A percentile compares a stretch with the other conserved stretches of the same genome.
Evolutionary conservation across 2,113 vertebrate species (phyloP).

Genomic region (Microcebus ravelobensis): DNA sequence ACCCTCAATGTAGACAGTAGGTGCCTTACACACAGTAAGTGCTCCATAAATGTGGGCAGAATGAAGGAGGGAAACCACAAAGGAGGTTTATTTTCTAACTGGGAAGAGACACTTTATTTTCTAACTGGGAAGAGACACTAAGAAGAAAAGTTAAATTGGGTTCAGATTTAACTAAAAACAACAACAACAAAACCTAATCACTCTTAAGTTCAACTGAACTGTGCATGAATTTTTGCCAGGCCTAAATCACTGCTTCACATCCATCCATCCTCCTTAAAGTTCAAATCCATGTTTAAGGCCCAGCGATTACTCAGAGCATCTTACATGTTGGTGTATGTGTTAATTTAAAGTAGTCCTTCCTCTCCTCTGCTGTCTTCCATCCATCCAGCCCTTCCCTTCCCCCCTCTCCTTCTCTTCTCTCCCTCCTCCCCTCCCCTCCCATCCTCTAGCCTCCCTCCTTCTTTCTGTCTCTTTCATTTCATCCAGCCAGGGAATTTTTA

Average conservation of each 20-base stretch:
- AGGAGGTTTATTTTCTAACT: background rate
- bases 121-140: background rate
- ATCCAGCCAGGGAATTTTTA: background rate
- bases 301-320: background rate
- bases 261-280: background rate
- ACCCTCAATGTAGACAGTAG: background rate
- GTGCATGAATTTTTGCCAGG: background rate
- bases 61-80: background rate
- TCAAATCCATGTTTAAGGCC: background rate
- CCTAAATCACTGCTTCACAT: background rate
- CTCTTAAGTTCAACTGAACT: background rate
- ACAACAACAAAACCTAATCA: background rate
- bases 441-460: too few relatives aligned
- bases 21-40: background rate
- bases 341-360: background rate
- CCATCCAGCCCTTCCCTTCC: background rate
- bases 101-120: background rate
- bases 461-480: background rate
- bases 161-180: background rate
- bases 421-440: too few relatives aligned
- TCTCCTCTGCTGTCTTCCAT: background rate
- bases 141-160: background rate
- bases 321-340: background rate
- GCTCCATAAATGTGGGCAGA: background rate
- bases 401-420: accelerated